Percentiles rank a stretch among this genome's conserved stretches.
phyloP scores from a whole-genome alignment of 2,797 vertebrate genomes.

The Apogon hyalosoma region DNA sequence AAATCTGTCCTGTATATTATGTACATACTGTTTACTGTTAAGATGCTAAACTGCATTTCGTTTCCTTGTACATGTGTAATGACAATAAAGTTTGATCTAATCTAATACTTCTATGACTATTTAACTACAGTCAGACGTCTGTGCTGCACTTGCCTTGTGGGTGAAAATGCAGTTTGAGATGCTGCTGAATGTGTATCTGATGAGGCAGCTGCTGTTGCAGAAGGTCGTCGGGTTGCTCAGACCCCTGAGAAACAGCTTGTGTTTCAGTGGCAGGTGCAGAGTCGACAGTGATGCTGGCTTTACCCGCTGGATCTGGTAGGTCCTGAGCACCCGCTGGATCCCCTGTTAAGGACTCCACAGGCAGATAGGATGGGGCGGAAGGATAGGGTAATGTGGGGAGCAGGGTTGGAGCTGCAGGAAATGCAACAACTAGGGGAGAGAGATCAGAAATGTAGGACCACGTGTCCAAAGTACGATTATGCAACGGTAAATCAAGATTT shows the following conservation, averaged over 20 bases:
- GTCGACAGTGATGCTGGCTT: slow-evolving; percentile 13
- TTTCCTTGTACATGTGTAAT: too few relatives aligned
- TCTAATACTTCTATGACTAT: too few relatives aligned
- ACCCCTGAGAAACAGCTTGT: slow-evolving; percentile 26
- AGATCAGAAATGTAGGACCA: not conserved
- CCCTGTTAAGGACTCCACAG: slow-evolving; percentile 35
- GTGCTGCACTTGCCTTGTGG: slow-evolving; percentile 64
- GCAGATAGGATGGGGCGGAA: slow-evolving; percentile 38
- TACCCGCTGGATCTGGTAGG: slow-evolving; percentile 18
- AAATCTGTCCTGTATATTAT: too few relatives aligned
- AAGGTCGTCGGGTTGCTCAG: slow-evolving; percentile 52
- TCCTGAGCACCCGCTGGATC: slow-evolving; percentile 30
- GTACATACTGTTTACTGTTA: too few relatives aligned
- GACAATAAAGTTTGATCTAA: too few relatives aligned
- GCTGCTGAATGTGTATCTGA: slow-evolving; percentile 82
- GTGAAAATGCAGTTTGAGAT: slow-evolving; percentile 83
- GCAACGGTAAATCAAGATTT: not conserved
- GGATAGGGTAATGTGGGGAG: slow-evolving; percentile 42
- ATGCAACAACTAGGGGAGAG: slow-evolving; percentile 46
- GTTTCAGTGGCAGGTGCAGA: slow-evolving; percentile 40
- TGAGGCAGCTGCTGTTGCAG: slow-evolving; percentile 63
- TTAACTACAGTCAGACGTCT: too few relatives aligned
- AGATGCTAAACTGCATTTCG: too few relatives aligned
- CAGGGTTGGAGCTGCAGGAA: slow-evolving; percentile 56
- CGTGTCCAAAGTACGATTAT: not conserved